Conservation (phyloP, 2,113 vertebrate species). For the Ramphastos sulfuratus region DNA sequence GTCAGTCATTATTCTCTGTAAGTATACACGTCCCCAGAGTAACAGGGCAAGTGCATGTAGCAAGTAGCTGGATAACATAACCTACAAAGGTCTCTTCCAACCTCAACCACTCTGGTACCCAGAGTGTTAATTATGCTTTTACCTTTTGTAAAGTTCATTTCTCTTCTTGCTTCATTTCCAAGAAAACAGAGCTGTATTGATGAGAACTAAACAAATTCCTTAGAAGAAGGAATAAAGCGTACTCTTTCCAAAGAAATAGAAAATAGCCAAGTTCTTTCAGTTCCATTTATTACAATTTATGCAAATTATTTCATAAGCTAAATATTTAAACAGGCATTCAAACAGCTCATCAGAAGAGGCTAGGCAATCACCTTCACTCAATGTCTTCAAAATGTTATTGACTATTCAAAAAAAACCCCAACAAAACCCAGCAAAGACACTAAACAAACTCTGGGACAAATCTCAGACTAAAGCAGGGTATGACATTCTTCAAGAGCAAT, state of each 20-base stretch:
- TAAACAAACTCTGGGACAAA: neutral
- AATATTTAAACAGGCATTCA: neutral
- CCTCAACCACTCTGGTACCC: neutral
- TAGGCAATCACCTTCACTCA: neutral
- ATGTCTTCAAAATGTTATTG: neutral
- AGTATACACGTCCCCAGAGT: neutral
- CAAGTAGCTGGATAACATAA: neutral
- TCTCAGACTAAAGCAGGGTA: neutral
- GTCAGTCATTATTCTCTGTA: neutral
- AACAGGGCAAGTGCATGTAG: neutral
- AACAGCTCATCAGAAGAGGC: neutral
- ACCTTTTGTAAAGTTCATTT: neutral
- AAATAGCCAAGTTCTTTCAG: neutral
- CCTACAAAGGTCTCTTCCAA: neutral
- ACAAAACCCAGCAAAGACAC: neutral
- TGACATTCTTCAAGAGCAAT: neutral
- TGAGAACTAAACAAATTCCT: neutral
- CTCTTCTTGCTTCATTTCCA: neutral
- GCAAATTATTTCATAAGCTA: neutral
- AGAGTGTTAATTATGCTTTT: accelerated
- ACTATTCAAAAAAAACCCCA: neutral
- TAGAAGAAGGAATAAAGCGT: neutral
- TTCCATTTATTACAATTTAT: neutral
- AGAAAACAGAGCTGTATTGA: neutral
- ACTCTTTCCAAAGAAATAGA: neutral